Evolutionary conservation across 2,113 vertebrate genomes (phyloP).

Genomic region (Oxyura jamaicensis): DNA sequence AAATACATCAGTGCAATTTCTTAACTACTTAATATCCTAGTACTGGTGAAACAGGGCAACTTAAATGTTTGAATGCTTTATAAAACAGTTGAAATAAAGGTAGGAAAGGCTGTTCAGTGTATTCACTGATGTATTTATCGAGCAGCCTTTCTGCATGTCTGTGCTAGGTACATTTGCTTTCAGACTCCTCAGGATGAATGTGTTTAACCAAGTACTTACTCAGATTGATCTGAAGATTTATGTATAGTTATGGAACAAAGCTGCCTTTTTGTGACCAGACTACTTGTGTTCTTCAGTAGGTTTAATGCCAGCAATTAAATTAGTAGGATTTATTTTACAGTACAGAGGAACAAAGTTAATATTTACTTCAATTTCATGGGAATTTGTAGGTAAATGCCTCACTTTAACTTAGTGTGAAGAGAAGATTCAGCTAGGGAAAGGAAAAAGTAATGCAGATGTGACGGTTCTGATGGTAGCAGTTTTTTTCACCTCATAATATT

Average conservation of each 20-base stretch:
- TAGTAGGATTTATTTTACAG: not conserved
- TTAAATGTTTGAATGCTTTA: not conserved
- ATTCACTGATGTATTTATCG: not conserved
- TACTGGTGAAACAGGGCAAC: not conserved
- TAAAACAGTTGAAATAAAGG: not conserved
- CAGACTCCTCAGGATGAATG: not conserved
- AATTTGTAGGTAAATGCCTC: not conserved
- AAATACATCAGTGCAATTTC: not conserved
- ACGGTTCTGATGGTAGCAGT: not conserved
- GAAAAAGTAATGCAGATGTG: not conserved
- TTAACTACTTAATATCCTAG: not conserved
- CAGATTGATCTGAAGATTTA: not conserved
- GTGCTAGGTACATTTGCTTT: not conserved
- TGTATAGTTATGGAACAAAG: not conserved
- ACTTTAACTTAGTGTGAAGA: not conserved
- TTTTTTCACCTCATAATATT: not conserved
- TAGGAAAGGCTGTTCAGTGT: not conserved
- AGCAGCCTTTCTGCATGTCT: not conserved
- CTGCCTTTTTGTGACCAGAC: not conserved
- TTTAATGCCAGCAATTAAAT: not conserved
- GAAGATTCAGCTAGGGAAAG: not conserved
- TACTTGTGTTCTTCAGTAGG: not conserved
- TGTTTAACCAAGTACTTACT: not conserved
- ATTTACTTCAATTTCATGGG: not conserved
- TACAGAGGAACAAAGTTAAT: not conserved